Evolutionary conservation across 2,888 invertebrate genomes (phyloP).

Genomic region (Steinernema hermaphroditum): DNA sequence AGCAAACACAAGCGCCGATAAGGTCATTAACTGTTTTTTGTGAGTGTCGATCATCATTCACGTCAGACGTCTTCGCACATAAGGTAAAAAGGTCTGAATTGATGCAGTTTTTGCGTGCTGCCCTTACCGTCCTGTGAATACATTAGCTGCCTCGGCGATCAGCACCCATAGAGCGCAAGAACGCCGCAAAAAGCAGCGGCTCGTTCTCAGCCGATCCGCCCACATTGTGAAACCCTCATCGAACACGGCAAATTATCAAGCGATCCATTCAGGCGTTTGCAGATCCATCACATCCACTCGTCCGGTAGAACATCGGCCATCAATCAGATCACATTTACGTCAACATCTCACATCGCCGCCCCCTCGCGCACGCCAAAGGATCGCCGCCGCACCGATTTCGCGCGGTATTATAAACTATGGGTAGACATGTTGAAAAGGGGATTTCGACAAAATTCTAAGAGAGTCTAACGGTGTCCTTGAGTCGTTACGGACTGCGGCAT

Average conservation of each 20-base stretch:
- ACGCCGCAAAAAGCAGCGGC: neutral
- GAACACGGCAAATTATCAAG: conserved; percentile 29
- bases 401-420: neutral
- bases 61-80: neutral
- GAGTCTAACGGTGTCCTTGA: neutral
- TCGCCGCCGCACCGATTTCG: neutral
- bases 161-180: neutral
- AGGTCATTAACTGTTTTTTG: neutral
- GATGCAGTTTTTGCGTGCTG: neutral
- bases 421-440: neutral
- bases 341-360: conserved; percentile 17
- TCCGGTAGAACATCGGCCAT: conserved; percentile 23
- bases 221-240: neutral
- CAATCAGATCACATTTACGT: conserved; percentile 30
- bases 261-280: neutral
- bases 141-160: conserved; percentile 1
- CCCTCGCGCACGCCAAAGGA: neutral
- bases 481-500: neutral
- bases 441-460: neutral
- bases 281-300: neutral
- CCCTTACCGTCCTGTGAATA: neutral
- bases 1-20: neutral
- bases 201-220: neutral
- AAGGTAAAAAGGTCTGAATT: conserved; percentile 14
- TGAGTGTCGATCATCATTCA: neutral